These are phyloP conservation scores for Nasonia giraulti DNA, from an alignment of 1,140 invertebrate genomes.

Conservation along the genomic window DNA sequence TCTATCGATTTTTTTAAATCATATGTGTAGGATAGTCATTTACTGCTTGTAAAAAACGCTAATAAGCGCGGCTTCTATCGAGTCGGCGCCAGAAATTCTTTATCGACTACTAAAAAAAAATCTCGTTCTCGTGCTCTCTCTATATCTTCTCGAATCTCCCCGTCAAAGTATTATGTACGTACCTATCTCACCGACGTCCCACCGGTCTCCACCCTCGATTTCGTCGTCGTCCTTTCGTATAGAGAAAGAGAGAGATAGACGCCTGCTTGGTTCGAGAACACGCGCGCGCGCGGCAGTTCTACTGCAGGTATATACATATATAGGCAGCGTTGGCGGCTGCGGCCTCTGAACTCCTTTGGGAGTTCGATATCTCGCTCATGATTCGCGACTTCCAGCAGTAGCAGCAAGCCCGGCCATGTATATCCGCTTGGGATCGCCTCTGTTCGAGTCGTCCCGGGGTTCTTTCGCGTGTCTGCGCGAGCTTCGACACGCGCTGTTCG, in stretches of 20 bases:
- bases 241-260: not conserved
- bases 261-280: not conserved
- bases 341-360: not conserved
- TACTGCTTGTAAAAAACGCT: too few relatives aligned
- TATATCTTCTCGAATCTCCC: too few relatives aligned
- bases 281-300: too few relatives aligned
- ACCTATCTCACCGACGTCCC: too few relatives aligned
- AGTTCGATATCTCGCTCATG: not conserved
- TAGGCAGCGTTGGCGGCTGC: not conserved
- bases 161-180: too few relatives aligned
- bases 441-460: not conserved
- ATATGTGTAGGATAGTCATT: too few relatives aligned
- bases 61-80: too few relatives aligned
- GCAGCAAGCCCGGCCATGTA: not conserved
- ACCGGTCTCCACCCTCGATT: not conserved
- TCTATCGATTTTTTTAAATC: too few relatives aligned
- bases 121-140: too few relatives aligned
- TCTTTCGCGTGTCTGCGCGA: not conserved
- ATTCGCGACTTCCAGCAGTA: not conserved
- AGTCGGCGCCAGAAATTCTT: too few relatives aligned
- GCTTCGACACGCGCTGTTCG: not conserved
- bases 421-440: not conserved
- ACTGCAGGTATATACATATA: not conserved
- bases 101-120: too few relatives aligned
- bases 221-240: not conserved